phyloP scores from a whole-genome alignment of 1,140 invertebrate genomes.

The Caenorhabditis tropicalis region DNA sequence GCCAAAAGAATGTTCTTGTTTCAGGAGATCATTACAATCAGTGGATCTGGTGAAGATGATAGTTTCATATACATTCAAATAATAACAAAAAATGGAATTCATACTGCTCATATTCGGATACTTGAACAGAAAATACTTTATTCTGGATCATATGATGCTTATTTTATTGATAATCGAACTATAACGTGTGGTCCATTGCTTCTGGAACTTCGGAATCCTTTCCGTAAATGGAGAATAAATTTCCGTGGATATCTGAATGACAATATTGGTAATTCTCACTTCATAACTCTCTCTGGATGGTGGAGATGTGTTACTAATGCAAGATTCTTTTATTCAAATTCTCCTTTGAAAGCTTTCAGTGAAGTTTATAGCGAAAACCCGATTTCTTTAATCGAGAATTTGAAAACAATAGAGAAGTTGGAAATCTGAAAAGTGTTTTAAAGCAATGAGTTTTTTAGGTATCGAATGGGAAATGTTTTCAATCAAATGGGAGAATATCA shows the following conservation, averaged over 20 bases:
- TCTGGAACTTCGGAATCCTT: slow-evolving; percentile 45
- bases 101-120: slow-evolving; percentile 2
- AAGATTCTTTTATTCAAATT: slow-evolving; percentile 34
- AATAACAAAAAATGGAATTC: slow-evolving; percentile 10
- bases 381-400: background rate
- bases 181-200: slow-evolving; percentile 45
- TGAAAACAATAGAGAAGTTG: background rate
- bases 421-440: background rate
- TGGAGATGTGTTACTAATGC: slow-evolving; percentile 47
- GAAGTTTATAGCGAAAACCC: background rate
- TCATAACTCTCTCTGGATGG: slow-evolving; percentile 48
- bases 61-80: slow-evolving; percentile 27
- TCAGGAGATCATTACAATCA: slow-evolving; percentile 17
- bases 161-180: slow-evolving; percentile 1
- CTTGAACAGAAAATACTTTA: background rate
- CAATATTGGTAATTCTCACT: background rate
- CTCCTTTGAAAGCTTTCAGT: background rate
- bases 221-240: slow-evolving; percentile 47
- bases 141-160: slow-evolving; percentile 14
- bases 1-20: background rate
- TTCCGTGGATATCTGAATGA: slow-evolving; percentile 45
- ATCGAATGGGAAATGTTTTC: background rate
- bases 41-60: slow-evolving; percentile 10
- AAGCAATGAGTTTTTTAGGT: background rate
- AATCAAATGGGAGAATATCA: slow-evolving; percentile 45